Evolutionary conservation across 2,888 invertebrate genomes (phyloP), one percentile per base, ranked within the genome.

Genomic region (Polyommatus iphigenia): DNA sequence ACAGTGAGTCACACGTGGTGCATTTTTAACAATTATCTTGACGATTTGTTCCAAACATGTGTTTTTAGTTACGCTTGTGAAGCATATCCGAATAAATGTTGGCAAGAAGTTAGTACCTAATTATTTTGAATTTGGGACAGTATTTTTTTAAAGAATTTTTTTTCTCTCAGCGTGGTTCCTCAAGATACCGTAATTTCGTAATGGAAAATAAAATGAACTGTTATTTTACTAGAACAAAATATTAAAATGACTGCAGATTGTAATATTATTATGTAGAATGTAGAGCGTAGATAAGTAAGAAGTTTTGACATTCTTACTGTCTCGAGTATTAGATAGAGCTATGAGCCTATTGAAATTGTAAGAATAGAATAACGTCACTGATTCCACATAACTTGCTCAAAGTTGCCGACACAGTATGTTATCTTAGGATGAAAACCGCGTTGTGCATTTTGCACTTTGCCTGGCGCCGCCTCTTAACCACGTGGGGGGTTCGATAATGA

Each of bases 401-500:
- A 67, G 67, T 67, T 1, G 54, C 75, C 75, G 75, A 75, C 75
- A 29, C 50, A 18, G 32, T 71, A 73, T 41, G 71, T 54, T 72
- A 41, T 71, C 72, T 73, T 78, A 75, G 75, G 75, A 29, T 54
- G 6, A 75, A 75, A 50, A 18, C 54, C 50, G 78, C 78, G 79
- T 79, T 81, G 54, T 77, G 75, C 77, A 32, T 67, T 67, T 67
- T 32, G 79, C 78, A 80, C 81, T 78, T 78, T 1, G 79, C 77
- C 76, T 86, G 88, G 88, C 89, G 89, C 88, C 88, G 84, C 79
- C 82, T 85, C 85, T 90, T 90, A 89, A 83, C 84, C 82, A 88
- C 91, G 88, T 90, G 91, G 91, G 93, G 90, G 92, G 91, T 67
- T 67, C 87, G 85, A 81, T 80, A 93, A 92, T 92, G 90, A 87